Base-by-base conservation (phyloP, 2,888 invertebrate genomes). In the Punctoribates punctum region DNA sequence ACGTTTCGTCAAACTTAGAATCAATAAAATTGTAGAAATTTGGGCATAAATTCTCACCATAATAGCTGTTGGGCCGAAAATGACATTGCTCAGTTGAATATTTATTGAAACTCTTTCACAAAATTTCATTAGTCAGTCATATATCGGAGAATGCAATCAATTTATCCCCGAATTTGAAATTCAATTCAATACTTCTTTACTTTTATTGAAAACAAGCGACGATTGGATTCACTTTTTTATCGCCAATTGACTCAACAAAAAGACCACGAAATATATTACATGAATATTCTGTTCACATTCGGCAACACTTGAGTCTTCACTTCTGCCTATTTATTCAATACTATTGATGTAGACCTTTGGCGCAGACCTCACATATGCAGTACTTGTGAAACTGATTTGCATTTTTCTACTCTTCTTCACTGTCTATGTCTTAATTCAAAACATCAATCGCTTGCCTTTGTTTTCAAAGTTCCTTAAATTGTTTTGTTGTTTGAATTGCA, bases 271-370 rank as follows among this genome's bases (percentile, higher is more conserved):
- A 38, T 38, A 67, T 67, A 67, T 67, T 67, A 67, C 67, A 67
- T 67, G 67, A 67, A 67, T 67, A 67, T 67, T 67, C 67, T 38
- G 67, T 67, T 67, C 67, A 67, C 67, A 67, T 67, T 20, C 38
- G 25, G 5, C 27, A 60, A 27, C 60, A 60, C 29, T 60, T 60
- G 27, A 60, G 23, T 57, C 11, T 11, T 60, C 9, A 17, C 8
- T n/a, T 5, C 13, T 8, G 20, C 5, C 20, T 54, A 20, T 20
- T 20, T 54, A 17, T 20, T 1, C n/a, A 3, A 11, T 15, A 27
- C 25, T n/a, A 60, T 60, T 60, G 25, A 60, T 6, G 25, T 15
- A 15, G 23, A 23, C 29, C 23, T 29, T 60, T 60, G 25, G 27
- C 27, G 60, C n/a, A 2, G 15, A 60, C 11, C 60, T 60, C 27